Evolutionary conservation across 2,797 vertebrate genomes (phyloP).

Genomic region (Chrysocyon brachyurus): DNA sequence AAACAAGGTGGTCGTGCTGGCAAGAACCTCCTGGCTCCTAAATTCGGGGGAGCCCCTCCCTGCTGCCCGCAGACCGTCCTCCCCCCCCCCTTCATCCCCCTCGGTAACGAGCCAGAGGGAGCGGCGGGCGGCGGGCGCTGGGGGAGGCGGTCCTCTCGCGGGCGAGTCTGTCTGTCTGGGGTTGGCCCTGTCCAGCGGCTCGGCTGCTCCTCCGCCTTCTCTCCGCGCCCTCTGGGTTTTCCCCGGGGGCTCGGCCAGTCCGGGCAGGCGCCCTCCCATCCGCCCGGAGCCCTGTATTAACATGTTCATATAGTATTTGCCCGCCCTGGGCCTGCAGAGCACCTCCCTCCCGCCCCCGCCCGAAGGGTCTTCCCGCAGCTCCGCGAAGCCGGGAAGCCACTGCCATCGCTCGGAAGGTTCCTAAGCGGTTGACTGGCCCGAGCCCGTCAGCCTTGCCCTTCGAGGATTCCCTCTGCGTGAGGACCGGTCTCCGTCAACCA

Average conservation of each 20-base stretch:
- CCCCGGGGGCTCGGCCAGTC: accelerated
- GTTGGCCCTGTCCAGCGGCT: background rate
- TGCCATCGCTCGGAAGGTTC: background rate
- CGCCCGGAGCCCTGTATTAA: background rate
- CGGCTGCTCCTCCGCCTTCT: accelerated
- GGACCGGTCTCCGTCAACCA: background rate
- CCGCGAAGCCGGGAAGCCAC: background rate
- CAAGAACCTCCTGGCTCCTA: background rate
- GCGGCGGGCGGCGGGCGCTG: accelerated
- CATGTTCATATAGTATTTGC: background rate
- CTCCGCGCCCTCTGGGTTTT: background rate
- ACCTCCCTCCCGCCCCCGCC: accelerated
- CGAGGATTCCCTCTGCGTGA: background rate
- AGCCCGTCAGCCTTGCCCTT: accelerated
- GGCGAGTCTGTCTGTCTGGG: accelerated
- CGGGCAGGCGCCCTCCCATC: too few species aligned
- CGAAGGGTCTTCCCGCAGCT: background rate
- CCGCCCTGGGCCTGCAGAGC: background rate
- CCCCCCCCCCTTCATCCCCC: background rate
- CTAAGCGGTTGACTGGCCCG: background rate
- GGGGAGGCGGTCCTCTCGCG: background rate
- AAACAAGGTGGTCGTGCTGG: background rate
- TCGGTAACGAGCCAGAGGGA: background rate
- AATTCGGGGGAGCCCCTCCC: background rate
- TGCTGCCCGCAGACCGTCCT: background rate